Conservation (phyloP, 2,888 invertebrate species). For the Cheilosia soror region DNA sequence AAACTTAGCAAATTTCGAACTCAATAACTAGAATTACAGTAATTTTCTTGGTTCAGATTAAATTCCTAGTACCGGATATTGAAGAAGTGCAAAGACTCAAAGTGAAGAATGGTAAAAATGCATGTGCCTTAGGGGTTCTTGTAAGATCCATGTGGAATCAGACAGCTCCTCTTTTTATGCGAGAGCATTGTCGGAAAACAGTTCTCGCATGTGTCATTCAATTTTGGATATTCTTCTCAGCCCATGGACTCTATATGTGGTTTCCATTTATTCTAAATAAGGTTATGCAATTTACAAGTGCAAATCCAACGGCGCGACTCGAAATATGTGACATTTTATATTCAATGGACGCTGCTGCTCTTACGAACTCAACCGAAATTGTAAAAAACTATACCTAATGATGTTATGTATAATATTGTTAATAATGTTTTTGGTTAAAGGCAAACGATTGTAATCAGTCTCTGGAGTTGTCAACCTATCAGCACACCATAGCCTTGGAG, state of each 20-base stretch:
- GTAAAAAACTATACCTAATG: not conserved
- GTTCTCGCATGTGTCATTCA: conserved; percentile 79
- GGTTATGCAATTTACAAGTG: conserved; percentile 77
- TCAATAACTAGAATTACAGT: not conserved
- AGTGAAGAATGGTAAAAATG: not conserved
- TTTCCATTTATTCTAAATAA: conserved; percentile 81
- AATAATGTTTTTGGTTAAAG: conserved; percentile 9
- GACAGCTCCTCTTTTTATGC: conserved; percentile 80
- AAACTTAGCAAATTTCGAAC: conserved; percentile 28
- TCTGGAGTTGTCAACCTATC: conserved; percentile 79
- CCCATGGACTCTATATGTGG: conserved; percentile 81
- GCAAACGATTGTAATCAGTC: conserved; percentile 33
- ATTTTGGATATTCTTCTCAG: conserved; percentile 80
- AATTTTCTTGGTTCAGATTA: conserved; percentile 21
- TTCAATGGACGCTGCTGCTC: conserved; percentile 30
- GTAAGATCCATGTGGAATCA: conserved; percentile 80
- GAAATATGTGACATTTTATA: conserved; percentile 79
- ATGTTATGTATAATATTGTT: not conserved
- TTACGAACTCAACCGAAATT: conserved; percentile 26
- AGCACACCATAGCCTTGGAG: conserved; percentile 79
- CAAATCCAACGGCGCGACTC: conserved; percentile 74
- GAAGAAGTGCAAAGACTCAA: conserved; percentile 22
- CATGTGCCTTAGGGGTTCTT: conserved; percentile 19
- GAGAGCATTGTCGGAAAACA: conserved; percentile 78
- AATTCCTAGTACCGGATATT: conserved; percentile 11